Base-by-base conservation (phyloP, 1,140 invertebrate genomes). In the Drosophila sucinea region DNA sequence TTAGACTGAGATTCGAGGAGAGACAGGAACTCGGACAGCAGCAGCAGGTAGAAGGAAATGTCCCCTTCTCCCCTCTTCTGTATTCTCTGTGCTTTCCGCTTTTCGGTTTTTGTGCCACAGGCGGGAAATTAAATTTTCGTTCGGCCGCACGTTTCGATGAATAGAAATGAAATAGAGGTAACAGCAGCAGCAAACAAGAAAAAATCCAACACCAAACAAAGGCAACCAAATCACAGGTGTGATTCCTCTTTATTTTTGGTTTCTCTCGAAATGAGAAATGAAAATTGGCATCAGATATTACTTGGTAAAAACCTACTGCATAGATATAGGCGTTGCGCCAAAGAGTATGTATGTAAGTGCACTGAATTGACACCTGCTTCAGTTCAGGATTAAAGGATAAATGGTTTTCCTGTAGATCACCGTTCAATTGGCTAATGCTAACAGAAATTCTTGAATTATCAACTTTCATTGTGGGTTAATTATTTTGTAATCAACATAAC, bases 121-220 rank as follows among this genome's bases (percentile, higher is more conserved):
- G 83, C 83, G 84, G 84, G 84, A 87, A 87, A 87, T 87, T 87
- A 84, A 89, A 87, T 87, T 87, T 87, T 87, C 84, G 89, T 89
- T 89, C 84, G 77, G 74, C 67, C 67, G 60, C 80, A 89, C 70
- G 81, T 80, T 84, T 78, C 84, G 77, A 76, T 81, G 77, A 70
- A 63, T 72, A 66, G 64, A 77, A 79, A 79, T 68, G 72, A 86
- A 86, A 70, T 74, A 60, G 38, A 51, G 44, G 44, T 23, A 38
- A 10, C 35, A n/a, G 35, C 35, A 35, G 33, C 44, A 47, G 17
- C 44, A 27, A 51, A 51, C 27, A 35, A 44, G 17, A 27, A 41
- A 25, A 11, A 38, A 40, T 30, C 29, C 58, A 47, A 23, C 11
- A 10, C 10, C 25, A 17, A 38, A 41, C 38, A 25, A 35, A 38